Evolutionary conservation across 1,140 invertebrate genomes (phyloP).

Genomic region (Drosophila murphyi): DNA sequence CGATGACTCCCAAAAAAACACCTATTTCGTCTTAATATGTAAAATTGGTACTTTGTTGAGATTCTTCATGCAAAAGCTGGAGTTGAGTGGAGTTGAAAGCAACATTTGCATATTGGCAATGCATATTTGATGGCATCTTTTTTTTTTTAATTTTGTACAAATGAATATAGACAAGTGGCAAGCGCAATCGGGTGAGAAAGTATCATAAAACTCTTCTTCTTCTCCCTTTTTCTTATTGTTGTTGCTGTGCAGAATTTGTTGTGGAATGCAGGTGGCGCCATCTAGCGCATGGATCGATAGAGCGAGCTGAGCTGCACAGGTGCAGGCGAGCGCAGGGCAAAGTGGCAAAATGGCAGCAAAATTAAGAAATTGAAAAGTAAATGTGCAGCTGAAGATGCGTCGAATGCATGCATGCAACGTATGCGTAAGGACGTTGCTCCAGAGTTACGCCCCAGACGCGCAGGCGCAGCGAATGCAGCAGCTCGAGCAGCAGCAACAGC

Average conservation of each 20-base stretch:
- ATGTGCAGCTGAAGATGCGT: conserved; percentile 18
- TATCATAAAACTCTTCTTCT: too few species aligned
- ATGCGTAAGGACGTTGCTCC: conserved; percentile 28
- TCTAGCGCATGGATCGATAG: conserved; percentile 31
- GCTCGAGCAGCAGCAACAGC: conserved; percentile 20
- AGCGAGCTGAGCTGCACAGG: conserved; percentile 21
- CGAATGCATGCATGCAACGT: conserved; percentile 22
- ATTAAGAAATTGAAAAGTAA: conserved; percentile 46
- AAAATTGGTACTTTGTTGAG: too few species aligned
- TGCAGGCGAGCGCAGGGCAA: conserved; percentile 2
- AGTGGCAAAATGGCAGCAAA: conserved; percentile 16
- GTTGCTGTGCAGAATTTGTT: background rate
- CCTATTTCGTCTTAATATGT: too few species aligned
- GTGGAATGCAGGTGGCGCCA: conserved; percentile 52
- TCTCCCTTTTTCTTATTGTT: background rate
- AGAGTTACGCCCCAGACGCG: conserved; percentile 66
- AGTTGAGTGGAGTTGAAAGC: too few species aligned
- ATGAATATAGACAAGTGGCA: too few species aligned
- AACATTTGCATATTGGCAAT: too few species aligned
- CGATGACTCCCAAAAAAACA: too few species aligned
- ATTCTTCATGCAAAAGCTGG: too few species aligned
- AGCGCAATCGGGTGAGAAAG: too few species aligned
- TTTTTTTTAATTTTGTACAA: too few species aligned
- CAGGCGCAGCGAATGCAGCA: conserved; percentile 39
- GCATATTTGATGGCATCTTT: too few species aligned